phyloP scores from a whole-genome alignment of 1,140 invertebrate species.

The Drosophila seguyi region DNA sequence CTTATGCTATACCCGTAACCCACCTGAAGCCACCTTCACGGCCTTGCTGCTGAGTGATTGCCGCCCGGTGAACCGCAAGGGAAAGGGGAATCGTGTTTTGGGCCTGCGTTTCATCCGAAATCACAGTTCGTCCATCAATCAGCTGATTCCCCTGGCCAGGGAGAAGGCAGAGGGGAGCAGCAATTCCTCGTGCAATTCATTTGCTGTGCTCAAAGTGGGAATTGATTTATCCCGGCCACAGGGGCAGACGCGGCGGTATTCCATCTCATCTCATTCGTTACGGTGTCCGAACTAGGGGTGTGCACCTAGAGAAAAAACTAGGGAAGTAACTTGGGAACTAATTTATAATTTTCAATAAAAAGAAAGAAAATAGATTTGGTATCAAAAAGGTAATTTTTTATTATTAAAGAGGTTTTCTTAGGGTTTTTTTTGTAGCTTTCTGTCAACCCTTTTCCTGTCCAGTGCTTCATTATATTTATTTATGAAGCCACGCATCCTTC shows the following conservation, averaged over 20 bases:
- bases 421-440: no score
- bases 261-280: background rate
- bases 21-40: no score
- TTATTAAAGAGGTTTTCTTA: background rate
- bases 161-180: no score
- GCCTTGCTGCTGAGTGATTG: conserved; percentile 8
- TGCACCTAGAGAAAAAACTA: conserved; percentile 1
- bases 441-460: background rate
- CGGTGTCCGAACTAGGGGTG: background rate
- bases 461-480: conserved; percentile 17
- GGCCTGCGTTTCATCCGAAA: background rate
- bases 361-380: no score
- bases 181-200: conserved; percentile 23
- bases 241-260: background rate
- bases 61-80: conserved; percentile 16
- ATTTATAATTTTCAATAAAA: no score
- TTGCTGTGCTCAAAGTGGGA: conserved; percentile 27
- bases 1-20: background rate
- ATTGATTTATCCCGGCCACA: conserved; percentile 28
- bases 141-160: conserved; percentile 1
- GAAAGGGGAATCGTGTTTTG: background rate
- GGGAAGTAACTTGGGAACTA: background rate
- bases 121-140: conserved; percentile 29
- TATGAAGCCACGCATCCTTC: background rate
- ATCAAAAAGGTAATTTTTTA: background rate